Conservation (phyloP, 2,888 invertebrate genomes). For the Ormyrus pomaceus region DNA sequence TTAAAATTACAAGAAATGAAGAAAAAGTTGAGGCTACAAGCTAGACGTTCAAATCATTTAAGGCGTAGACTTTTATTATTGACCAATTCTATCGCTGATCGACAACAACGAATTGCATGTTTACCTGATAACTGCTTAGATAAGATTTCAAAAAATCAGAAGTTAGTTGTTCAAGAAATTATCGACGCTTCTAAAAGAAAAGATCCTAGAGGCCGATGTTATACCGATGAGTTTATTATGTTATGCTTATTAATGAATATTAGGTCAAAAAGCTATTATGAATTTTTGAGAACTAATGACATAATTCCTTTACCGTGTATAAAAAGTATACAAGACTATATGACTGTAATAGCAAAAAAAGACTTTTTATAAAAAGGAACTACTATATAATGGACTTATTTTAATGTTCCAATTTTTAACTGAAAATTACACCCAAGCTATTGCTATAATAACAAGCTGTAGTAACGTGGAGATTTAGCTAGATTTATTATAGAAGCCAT, state of each 20-base stretch:
- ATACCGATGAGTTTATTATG: conserved; percentile 57
- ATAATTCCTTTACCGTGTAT: conserved; percentile 57
- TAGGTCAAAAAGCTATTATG: conserved; percentile 56
- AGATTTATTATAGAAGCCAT: conserved; percentile 34
- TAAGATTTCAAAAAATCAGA: conserved; percentile 32
- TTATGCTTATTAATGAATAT: conserved; percentile 59
- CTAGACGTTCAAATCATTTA: background rate
- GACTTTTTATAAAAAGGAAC: conserved; percentile 43
- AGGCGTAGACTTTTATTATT: background rate
- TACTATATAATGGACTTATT: too few relatives aligned
- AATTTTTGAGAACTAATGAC: conserved; percentile 56
- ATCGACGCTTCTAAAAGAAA: conserved; percentile 42
- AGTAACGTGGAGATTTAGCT: too few relatives aligned
- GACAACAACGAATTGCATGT: background rate
- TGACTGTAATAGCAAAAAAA: conserved; percentile 48
- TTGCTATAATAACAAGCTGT: too few relatives aligned
- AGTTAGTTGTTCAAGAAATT: conserved; percentile 48
- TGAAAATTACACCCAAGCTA: too few relatives aligned
- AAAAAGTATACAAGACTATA: conserved; percentile 56
- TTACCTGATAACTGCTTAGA: background rate
- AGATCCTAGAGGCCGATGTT: conserved; percentile 46
- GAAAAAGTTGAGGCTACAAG: background rate
- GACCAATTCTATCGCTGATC: background rate
- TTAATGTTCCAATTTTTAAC: too few relatives aligned
- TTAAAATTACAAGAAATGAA: background rate